Evolutionary conservation across 1,140 invertebrate species (phyloP).

Genomic region (Elymnias hypermnestra): DNA sequence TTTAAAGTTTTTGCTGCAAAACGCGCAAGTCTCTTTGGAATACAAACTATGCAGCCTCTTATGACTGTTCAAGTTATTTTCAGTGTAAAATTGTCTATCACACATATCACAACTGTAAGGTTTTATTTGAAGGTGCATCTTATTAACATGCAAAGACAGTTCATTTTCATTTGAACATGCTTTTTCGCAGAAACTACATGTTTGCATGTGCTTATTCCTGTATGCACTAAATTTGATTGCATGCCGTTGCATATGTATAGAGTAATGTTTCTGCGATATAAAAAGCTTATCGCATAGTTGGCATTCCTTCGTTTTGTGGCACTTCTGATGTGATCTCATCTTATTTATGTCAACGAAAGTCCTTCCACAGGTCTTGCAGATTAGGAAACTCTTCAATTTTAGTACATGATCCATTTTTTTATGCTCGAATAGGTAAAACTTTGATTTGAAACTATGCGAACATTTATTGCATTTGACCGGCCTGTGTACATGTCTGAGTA

Average conservation of each 20-base stretch:
- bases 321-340: slow-evolving; percentile 33
- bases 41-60: slow-evolving; percentile 47
- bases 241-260: slow-evolving; percentile 52
- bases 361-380: slow-evolving; percentile 44
- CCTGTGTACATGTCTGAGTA: slow-evolving; percentile 43
- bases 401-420: slow-evolving; percentile 44
- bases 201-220: slow-evolving; percentile 26
- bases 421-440: slow-evolving; percentile 53
- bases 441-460: slow-evolving; percentile 38
- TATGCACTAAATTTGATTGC: slow-evolving; percentile 30
- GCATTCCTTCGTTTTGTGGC: slow-evolving; percentile 39
- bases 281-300: slow-evolving; percentile 50
- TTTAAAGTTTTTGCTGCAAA: slow-evolving; percentile 50
- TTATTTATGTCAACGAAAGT: slow-evolving; percentile 29
- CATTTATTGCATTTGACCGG: slow-evolving; percentile 43
- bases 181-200: slow-evolving; percentile 63
- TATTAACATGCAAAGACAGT: slow-evolving; percentile 60
- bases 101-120: slow-evolving; percentile 65
- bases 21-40: slow-evolving; percentile 45
- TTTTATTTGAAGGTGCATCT: slow-evolving; percentile 63
- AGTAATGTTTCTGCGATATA: slow-evolving; percentile 31
- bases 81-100: slow-evolving; percentile 53
- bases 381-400: slow-evolving; percentile 19
- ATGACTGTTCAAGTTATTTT: slow-evolving; percentile 48
- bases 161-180: slow-evolving; percentile 50